phyloP scores from a whole-genome alignment of 1,140 invertebrate genomes.

The Colletes latitarsis region DNA sequence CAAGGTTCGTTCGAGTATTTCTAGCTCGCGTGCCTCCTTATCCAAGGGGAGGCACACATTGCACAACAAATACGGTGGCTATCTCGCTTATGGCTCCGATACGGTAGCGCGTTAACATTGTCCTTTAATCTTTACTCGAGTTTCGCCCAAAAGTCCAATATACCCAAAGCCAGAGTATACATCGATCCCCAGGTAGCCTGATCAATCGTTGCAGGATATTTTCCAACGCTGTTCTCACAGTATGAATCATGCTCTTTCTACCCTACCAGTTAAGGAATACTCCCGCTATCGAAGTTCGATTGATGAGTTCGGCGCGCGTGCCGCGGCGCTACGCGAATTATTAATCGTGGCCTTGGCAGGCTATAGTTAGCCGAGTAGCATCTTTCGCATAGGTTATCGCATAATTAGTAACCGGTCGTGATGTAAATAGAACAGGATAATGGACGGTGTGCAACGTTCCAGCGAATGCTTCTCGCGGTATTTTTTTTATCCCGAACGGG shows the following conservation, averaged over 20 bases:
- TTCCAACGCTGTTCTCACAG: background rate
- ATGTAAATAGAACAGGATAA: slow-evolving; percentile 21
- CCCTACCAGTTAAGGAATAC: background rate
- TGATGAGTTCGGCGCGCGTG: background rate
- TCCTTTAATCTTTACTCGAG: too few species aligned
- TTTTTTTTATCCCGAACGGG: background rate
- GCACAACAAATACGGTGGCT: too few species aligned
- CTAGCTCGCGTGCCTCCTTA: too few species aligned
- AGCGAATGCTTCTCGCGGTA: background rate
- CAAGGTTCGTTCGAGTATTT: too few species aligned
- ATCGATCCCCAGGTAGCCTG: too few species aligned
- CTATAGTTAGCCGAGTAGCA: slow-evolving; percentile 6
- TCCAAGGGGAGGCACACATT: too few species aligned
- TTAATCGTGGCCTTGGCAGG: slow-evolving; percentile 5
- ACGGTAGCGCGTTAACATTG: too few species aligned
- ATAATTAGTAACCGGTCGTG: slow-evolving; percentile 3
- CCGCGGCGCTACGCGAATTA: background rate
- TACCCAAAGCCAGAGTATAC: too few species aligned
- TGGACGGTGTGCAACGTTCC: background rate
- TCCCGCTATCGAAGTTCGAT: background rate
- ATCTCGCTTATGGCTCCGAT: too few species aligned
- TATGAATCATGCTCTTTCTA: too few species aligned
- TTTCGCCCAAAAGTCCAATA: too few species aligned
- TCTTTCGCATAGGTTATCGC: slow-evolving; percentile 20
- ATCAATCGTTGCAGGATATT: background rate